Evolutionary conservation across 2,888 invertebrate genomes (phyloP).

Genomic region (Deilephila elpenor): DNA sequence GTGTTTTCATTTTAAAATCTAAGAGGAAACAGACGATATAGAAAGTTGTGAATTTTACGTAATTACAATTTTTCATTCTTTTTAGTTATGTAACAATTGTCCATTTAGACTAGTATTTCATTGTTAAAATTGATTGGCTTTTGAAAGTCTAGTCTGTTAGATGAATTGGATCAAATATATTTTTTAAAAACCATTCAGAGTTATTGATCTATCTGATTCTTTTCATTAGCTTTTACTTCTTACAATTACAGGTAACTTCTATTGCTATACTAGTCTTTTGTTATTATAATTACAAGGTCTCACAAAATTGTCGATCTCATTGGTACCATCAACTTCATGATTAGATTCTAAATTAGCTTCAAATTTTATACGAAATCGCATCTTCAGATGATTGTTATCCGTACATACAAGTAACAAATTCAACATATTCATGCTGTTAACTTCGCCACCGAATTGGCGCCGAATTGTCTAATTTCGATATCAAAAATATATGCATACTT

Average conservation of each 20-base stretch:
- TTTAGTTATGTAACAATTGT: neutral
- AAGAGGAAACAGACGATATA: neutral
- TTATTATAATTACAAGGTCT: too few species aligned
- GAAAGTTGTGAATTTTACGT: slow-evolving; percentile 9
- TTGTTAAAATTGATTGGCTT: slow-evolving; percentile 10
- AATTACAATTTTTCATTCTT: neutral
- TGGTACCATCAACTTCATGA: too few species aligned
- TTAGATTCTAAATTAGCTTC: too few species aligned
- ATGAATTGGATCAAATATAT: neutral
- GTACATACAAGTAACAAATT: too few species aligned
- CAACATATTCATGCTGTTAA: too few species aligned
- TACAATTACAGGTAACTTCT: neutral
- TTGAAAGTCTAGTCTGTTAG: slow-evolving; percentile 7
- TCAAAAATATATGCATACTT: neutral
- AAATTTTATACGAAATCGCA: too few species aligned
- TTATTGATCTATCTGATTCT: neutral
- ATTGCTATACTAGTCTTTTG: too few species aligned
- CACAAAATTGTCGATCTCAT: too few species aligned
- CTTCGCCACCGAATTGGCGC: neutral
- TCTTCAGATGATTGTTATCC: too few species aligned
- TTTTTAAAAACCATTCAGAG: neutral
- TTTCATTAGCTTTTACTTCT: neutral
- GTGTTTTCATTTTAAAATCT: neutral
- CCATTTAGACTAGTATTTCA: slow-evolving; percentile 1
- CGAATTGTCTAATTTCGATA: slow-evolving; percentile 4